Percentiles rank a stretch among this genome's conserved stretches.
Evolutionary conservation across 2,888 invertebrate genomes (phyloP).

Genomic region (Rhingia rostrata): DNA sequence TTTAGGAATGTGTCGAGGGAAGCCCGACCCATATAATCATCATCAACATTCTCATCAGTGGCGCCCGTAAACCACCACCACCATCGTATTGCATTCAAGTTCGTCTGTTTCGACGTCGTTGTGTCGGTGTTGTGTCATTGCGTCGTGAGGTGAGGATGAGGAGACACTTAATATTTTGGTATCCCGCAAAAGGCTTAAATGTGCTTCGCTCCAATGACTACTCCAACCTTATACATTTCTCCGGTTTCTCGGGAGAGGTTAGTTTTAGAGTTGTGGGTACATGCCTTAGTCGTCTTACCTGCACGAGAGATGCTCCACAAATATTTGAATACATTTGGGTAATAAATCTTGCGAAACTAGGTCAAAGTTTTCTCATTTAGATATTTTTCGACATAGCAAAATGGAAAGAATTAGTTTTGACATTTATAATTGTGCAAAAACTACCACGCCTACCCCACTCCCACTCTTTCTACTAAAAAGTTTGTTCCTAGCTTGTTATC

Average conservation of each 20-base stretch:
- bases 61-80: conserved; percentile 33
- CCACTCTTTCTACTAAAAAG: neutral
- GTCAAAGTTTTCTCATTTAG: conserved; percentile 72
- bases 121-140: conserved; percentile 18
- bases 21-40: conserved; percentile 53
- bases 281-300: conserved; percentile 21
- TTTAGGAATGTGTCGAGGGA: conserved; percentile 37
- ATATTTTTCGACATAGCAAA: conserved; percentile 44
- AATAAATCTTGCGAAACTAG: conserved; percentile 62
- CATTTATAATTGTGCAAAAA: conserved; percentile 43
- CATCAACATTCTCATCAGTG: conserved; percentile 40
- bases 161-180: conserved; percentile 67
- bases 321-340: conserved; percentile 42
- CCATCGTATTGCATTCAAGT: conserved; percentile 30
- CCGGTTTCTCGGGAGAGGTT: conserved; percentile 19
- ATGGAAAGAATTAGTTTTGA: conserved; percentile 35
- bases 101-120: conserved; percentile 39
- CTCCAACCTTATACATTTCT: conserved; percentile 41
- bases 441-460: too few species aligned
- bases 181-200: conserved; percentile 72
- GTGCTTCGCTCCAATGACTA: conserved; percentile 52
- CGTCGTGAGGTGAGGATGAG: conserved; percentile 11
- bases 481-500: conserved; percentile 3
- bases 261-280: conserved; percentile 28
- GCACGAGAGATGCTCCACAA: conserved; percentile 3